Conservation (phyloP, 35 echinoderm and acorn worm genomes). For the Lytechinus variegatus region DNA sequence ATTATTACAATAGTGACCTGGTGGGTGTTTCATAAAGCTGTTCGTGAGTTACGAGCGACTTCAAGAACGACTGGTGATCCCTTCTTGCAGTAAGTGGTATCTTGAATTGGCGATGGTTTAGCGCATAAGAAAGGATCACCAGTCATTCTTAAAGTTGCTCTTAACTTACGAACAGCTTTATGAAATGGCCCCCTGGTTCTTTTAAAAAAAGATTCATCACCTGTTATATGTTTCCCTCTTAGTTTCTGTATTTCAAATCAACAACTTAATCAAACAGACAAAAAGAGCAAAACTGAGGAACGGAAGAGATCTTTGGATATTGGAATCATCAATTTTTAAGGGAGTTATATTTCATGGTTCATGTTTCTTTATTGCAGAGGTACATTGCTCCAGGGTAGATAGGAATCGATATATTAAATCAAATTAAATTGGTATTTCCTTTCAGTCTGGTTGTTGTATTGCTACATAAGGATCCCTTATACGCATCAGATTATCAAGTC, state of each 20-base stretch:
- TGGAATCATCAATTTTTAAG: background rate
- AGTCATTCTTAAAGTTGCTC: too few relatives aligned
- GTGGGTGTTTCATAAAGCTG: too few relatives aligned
- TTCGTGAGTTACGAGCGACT: too few relatives aligned
- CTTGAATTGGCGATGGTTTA: too few relatives aligned
- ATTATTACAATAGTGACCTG: too few relatives aligned
- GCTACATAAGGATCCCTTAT: background rate
- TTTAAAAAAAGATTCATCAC: background rate
- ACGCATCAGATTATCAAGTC: background rate
- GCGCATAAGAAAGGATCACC: too few relatives aligned
- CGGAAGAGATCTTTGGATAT: background rate
- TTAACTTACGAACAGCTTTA: too few relatives aligned
- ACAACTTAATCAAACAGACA: background rate
- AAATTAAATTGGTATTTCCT: constrained; percentile 15
- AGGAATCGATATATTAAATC: background rate
- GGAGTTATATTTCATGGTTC: background rate
- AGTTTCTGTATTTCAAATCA: background rate
- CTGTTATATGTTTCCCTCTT: background rate
- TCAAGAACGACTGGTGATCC: too few relatives aligned
- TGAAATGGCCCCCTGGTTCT: too few relatives aligned
- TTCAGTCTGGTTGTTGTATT: background rate
- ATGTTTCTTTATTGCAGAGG: background rate
- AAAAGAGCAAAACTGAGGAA: background rate
- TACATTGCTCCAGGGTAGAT: background rate
- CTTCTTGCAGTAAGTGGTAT: too few relatives aligned